Conservation (phyloP, 2,113 vertebrate species). For the Rostratula benghalensis region DNA sequence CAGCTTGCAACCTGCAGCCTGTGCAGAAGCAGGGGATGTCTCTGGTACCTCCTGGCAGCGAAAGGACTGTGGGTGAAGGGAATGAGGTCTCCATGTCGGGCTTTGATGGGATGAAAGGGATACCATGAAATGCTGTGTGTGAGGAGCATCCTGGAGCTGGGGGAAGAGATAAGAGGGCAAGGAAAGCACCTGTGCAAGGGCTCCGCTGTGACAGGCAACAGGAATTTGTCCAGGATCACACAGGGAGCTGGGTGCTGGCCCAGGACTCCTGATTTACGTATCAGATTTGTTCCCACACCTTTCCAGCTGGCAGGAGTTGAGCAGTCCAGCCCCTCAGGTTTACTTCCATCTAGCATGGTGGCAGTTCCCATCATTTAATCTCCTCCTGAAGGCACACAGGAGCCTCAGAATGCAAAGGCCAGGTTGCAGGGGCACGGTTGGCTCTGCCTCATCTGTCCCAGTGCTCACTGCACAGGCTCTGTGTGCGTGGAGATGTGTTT, state of each 20-base stretch:
- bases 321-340: not conserved
- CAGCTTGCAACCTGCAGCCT: not conserved
- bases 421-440: not conserved
- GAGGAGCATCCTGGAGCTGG: not conserved
- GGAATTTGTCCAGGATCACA: not conserved
- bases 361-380: not conserved
- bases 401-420: fast-evolving
- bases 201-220: not conserved
- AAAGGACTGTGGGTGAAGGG: not conserved
- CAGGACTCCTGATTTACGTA: not conserved
- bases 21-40: fast-evolving
- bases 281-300: not conserved
- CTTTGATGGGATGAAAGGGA: not conserved
- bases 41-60: not conserved
- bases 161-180: not conserved
- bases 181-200: not conserved
- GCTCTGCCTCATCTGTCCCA: not conserved
- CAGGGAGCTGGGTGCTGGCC: not conserved
- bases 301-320: not conserved
- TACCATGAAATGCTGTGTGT: not conserved
- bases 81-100: not conserved
- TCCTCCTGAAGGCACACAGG: not conserved
- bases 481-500: fast-evolving
- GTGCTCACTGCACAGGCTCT: not conserved
- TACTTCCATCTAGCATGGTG: not conserved